phyloP scores from a whole-genome alignment of 1,140 invertebrate species.

The Drosophila insularis region DNA sequence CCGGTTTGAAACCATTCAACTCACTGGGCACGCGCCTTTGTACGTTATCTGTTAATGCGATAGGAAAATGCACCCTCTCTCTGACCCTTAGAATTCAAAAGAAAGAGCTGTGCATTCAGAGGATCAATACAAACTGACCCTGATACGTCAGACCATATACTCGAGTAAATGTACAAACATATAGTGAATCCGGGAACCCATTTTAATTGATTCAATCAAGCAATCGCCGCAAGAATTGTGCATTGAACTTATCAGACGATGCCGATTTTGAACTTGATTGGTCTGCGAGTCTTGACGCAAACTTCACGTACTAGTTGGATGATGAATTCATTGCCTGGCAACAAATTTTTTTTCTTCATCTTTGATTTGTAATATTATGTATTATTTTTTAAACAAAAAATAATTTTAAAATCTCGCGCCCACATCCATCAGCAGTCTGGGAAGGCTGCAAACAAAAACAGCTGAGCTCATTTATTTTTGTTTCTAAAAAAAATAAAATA shows the following conservation, averaged over 20 bases:
- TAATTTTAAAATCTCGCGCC: not conserved
- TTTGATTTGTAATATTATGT: not conserved
- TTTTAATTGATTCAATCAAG: conserved; percentile 74
- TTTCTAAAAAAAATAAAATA: too few relatives aligned
- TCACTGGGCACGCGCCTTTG: conserved; percentile 31
- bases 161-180: not conserved
- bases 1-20: conserved; percentile 9
- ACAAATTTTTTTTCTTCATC: conserved; percentile 37
- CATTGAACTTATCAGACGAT: conserved; percentile 63
- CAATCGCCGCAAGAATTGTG: conserved; percentile 26
- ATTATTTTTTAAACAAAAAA: not conserved
- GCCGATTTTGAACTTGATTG: conserved; percentile 48
- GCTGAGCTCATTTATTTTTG: conserved; percentile 39
- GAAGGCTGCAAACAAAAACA: conserved; percentile 35
- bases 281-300: conserved; percentile 55
- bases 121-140: conserved; percentile 1
- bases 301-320: conserved; percentile 41
- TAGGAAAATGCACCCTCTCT: not conserved
- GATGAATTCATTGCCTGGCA: conserved; percentile 46
- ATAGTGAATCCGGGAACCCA: conserved; percentile 67
- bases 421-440: conserved; percentile 12
- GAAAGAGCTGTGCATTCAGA: not conserved
- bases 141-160: not conserved
- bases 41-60: not conserved
- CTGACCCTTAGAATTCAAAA: not conserved